Percentiles rank a stretch among this genome's conserved stretches.
Evolutionary conservation across 2,888 invertebrate species (phyloP).

Genomic region (Cabera pusaria): DNA sequence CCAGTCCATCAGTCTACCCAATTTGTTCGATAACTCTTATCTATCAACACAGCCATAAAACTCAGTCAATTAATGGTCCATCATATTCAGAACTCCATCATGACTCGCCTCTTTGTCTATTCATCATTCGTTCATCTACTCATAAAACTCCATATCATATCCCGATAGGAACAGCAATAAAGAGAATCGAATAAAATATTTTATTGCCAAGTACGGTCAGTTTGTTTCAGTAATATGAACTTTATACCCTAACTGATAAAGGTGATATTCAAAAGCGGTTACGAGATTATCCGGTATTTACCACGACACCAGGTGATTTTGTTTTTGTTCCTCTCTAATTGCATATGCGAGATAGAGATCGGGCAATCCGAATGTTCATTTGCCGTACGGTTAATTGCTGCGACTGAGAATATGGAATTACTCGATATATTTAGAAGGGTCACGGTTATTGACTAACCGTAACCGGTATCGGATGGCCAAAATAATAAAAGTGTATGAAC

Average conservation of each 20-base stretch:
- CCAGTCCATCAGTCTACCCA: too few species aligned
- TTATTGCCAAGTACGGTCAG: constrained; percentile 27
- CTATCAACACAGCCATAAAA: constrained; percentile 10
- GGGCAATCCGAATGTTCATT: constrained; percentile 17
- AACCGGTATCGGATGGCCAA: constrained; percentile 1
- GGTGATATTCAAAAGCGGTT: constrained; percentile 11
- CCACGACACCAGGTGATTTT: constrained; percentile 22
- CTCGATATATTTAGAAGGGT: constrained; percentile 9
- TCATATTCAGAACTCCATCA: constrained; percentile 22
- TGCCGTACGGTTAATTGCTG: constrained; percentile 11
- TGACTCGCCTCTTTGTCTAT: constrained; percentile 22
- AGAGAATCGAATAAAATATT: constrained; percentile 34
- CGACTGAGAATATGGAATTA: constrained; percentile 10
- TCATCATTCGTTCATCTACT: constrained; percentile 19
- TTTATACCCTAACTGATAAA: constrained; percentile 9
- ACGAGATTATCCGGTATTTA: constrained; percentile 8
- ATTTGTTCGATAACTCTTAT: constrained; percentile 15
- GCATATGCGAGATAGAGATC: constrained; percentile 22
- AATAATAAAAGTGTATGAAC: too few species aligned
- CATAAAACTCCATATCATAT: constrained; percentile 32
- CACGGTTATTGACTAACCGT: constrained; percentile 9
- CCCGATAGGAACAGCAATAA: constrained; percentile 31
- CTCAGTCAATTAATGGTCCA: constrained; percentile 11
- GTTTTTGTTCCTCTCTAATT: constrained; percentile 26
- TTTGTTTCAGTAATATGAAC: constrained; percentile 12